phyloP scores from a whole-genome alignment of 2,113 vertebrate genomes.

The Anguilla rostrata region DNA sequence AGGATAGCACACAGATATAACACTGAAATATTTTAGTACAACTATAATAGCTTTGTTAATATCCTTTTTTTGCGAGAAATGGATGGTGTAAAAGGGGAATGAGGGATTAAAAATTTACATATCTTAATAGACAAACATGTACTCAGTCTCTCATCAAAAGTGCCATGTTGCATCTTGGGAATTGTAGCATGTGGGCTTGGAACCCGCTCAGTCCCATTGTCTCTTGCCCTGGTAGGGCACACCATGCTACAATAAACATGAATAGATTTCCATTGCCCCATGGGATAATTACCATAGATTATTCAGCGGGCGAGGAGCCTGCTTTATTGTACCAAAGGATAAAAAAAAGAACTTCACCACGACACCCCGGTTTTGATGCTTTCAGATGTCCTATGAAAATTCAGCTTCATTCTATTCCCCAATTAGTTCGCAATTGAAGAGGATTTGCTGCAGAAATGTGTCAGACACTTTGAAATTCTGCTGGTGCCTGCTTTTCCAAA shows the following conservation, averaged over 20 bases:
- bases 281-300: slow-evolving; percentile 42
- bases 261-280: slow-evolving; percentile 41
- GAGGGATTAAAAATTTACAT: slow-evolving; percentile 59
- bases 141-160: slow-evolving; percentile 52
- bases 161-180: slow-evolving; percentile 48
- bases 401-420: slow-evolving; percentile 50
- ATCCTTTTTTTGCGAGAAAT: slow-evolving; percentile 37
- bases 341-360: slow-evolving; percentile 27
- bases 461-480: slow-evolving; percentile 65
- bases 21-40: slow-evolving; percentile 31
- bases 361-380: slow-evolving; percentile 34
- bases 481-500: slow-evolving; percentile 72
- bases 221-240: slow-evolving; percentile 36
- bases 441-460: slow-evolving; percentile 71
- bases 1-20: slow-evolving; percentile 30
- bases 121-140: slow-evolving; percentile 58
- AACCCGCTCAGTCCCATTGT: slow-evolving; percentile 46
- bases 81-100: slow-evolving; percentile 49
- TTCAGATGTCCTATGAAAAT: slow-evolving; percentile 29
- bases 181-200: slow-evolving; percentile 48
- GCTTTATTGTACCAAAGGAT: slow-evolving; percentile 33
- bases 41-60: slow-evolving; percentile 42
- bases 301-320: slow-evolving; percentile 27
- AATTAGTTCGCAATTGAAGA: slow-evolving; percentile 61
- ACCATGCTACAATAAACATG: slow-evolving; percentile 39